Evolutionary conservation across 2,113 vertebrate species (phyloP), one percentile per base, ranked within the genome.

Genomic region (Phalacrocorax carbo): DNA sequence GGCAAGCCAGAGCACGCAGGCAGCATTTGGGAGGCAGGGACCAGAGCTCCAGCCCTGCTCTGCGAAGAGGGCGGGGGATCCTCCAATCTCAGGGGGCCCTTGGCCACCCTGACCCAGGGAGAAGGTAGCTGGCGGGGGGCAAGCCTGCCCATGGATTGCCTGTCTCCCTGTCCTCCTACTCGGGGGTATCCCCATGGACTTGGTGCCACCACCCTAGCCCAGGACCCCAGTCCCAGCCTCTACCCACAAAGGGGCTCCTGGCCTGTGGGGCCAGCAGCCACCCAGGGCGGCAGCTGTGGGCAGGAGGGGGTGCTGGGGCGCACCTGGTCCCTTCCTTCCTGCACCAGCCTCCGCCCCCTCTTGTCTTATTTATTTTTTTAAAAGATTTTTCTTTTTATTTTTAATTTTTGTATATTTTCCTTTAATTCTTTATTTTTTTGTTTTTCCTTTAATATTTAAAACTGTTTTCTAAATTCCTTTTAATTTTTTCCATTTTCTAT

Each of bases 241-340:
- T 27, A 27, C 44, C 88, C 71, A 91, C 91, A 86, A 89, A 89
- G 91, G 76, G 81, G 71, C 81, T 71, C 88, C 93, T 93, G 93
- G 93, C 80, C 84, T 14, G 25, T 7, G 3, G 75, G 79, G 79
- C 62, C 57, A 3, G 61, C 65, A 72, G 83, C 49, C 75, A 65
- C 70, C 40, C 5, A 73, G 49, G 61, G 32, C 2, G 51, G 44
- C 17, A 15, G 44, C 44, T 16, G 52, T 4, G 38, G 68, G 65
- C 66, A 46, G 54, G 44, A 57, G 64, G 40, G 34, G 46, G 52
- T 22, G 48, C 38, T 3, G 73, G 68, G 82, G 69, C 10, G 5
- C 3, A 27, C 27, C n/a, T 1, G 75, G 70, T 13, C 86, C 36
- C 61, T 90, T 90, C 94, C 95, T 84, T 87, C 92, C 92, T 70